Conservation (phyloP, 2,797 vertebrate species). For the Pterois miles region DNA sequence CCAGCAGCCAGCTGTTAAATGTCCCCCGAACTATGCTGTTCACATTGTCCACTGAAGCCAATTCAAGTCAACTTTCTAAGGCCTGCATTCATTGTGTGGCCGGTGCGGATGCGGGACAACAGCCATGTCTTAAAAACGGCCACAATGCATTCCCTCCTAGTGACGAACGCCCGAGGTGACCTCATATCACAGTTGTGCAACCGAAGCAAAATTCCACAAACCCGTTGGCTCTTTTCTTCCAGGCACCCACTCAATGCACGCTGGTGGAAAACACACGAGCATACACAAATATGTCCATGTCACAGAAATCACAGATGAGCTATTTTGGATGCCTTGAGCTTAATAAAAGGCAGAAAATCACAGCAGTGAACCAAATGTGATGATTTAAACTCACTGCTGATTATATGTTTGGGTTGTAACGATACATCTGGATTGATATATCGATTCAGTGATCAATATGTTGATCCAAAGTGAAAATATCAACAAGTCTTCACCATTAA, state of each 20-base stretch:
- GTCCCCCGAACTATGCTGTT: slow-evolving; percentile 75
- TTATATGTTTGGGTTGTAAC: too few relatives aligned
- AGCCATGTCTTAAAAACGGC: slow-evolving; percentile 86
- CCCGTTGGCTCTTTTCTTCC: slow-evolving; percentile 79
- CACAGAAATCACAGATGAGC: slow-evolving; percentile 40
- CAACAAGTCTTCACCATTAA: too few relatives aligned
- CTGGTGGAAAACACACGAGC: slow-evolving; percentile 50
- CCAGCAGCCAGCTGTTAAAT: slow-evolving; percentile 78
- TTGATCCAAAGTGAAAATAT: too few relatives aligned
- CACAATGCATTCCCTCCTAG: slow-evolving; percentile 86
- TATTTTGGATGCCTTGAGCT: slow-evolving; percentile 9
- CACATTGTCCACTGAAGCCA: slow-evolving; percentile 82
- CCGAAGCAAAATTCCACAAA: slow-evolving; percentile 85
- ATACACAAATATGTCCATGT: slow-evolving; percentile 40
- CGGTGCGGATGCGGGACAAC: slow-evolving; percentile 76
- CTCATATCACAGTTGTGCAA: slow-evolving; percentile 84
- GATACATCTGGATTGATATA: too few relatives aligned
- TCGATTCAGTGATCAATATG: too few relatives aligned
- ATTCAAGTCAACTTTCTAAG: slow-evolving; percentile 86
- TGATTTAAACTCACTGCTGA: neutral
- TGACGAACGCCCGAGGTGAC: slow-evolving; percentile 85
- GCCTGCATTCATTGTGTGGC: slow-evolving; percentile 82
- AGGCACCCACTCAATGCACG: slow-evolving; percentile 69
- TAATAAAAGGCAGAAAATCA: slow-evolving; percentile 16
- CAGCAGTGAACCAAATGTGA: neutral